Conservation (phyloP, 2,888 invertebrate species). For the Notodromas monacha region DNA sequence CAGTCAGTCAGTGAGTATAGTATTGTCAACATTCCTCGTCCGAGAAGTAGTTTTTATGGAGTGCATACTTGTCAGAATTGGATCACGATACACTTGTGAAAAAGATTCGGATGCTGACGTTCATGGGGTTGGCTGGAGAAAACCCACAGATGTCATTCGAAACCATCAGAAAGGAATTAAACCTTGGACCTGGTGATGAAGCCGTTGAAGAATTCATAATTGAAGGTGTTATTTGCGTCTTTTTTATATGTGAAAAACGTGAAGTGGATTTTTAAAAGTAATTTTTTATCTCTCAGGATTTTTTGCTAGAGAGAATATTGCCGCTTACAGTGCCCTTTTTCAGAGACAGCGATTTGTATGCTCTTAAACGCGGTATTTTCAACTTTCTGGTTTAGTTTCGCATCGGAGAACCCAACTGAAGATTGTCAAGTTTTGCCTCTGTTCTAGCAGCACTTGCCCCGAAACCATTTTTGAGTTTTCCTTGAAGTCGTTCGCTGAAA, state of each 20-base stretch:
- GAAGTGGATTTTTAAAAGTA: no score
- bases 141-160: slow-evolving; percentile 73
- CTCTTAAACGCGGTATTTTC: no score
- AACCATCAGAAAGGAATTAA: slow-evolving; percentile 51
- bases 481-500: no score
- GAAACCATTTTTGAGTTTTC: no score
- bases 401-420: no score
- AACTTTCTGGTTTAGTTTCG: no score
- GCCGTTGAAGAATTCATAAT: slow-evolving; percentile 92
- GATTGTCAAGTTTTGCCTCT: no score
- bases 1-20: slow-evolving; percentile 19
- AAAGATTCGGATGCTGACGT: slow-evolving; percentile 81
- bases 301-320: no score
- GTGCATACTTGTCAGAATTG: not conserved
- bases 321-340: slow-evolving; percentile 11
- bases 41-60: slow-evolving; percentile 1
- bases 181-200: slow-evolving; percentile 40
- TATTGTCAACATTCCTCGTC: not conserved
- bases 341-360: no score
- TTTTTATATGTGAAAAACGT: no score
- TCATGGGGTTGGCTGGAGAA: slow-evolving; percentile 87
- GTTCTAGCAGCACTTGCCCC: no score
- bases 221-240: slow-evolving; percentile 24
- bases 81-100: slow-evolving; percentile 51
- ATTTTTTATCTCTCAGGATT: not conserved